Evolutionary conservation across 2,888 invertebrate species (phyloP).

Genomic region (Hydraecia micacea): DNA sequence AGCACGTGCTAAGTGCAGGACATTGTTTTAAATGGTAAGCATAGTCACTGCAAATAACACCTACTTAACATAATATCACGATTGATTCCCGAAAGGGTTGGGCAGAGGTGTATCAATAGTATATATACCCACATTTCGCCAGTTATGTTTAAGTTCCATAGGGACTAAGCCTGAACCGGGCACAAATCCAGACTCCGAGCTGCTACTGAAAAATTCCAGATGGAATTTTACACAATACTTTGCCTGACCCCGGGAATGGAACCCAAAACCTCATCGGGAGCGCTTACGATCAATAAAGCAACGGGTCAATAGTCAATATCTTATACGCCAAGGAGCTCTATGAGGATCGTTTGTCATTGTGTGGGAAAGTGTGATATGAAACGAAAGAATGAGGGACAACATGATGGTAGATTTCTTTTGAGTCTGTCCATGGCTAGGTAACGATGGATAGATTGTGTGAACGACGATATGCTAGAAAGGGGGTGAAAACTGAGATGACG

Average conservation of each 20-base stretch:
- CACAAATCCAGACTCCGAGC: background rate
- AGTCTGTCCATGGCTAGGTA: too few species aligned
- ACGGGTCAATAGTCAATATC: background rate
- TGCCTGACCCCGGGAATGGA: background rate
- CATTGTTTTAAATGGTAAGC: conserved; percentile 90
- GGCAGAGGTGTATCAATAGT: background rate
- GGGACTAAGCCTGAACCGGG: background rate
- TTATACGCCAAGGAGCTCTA: background rate
- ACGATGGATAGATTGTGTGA: too few species aligned
- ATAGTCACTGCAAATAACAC: background rate
- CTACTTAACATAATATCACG: background rate
- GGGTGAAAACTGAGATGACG: too few species aligned
- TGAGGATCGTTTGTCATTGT: background rate
- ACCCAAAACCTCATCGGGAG: background rate
- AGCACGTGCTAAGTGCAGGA: conserved; percentile 90
- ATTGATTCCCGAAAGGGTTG: background rate
- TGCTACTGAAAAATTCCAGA: background rate
- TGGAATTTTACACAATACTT: background rate
- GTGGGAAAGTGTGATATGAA: background rate
- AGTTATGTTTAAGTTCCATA: background rate
- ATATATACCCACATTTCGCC: background rate
- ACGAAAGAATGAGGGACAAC: background rate
- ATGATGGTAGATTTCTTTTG: too few species aligned
- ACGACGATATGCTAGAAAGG: too few species aligned
- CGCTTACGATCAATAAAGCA: background rate